Base-by-base conservation (phyloP, 2,113 vertebrate species). In the Austrofundulus limnaeus region DNA sequence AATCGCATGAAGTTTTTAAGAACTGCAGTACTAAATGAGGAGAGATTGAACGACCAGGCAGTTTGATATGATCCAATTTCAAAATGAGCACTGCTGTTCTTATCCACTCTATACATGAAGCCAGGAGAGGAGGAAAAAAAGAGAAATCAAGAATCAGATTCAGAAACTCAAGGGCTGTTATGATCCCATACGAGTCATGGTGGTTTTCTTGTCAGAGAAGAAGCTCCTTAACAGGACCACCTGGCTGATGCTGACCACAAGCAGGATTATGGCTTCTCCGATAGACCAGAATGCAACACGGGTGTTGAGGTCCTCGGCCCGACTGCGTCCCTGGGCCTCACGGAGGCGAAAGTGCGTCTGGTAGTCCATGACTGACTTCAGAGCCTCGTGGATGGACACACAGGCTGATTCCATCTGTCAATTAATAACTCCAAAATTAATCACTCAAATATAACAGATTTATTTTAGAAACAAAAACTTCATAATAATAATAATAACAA, bases 401-500 rank as follows among this genome's bases (percentile, higher is more conserved):
- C 97, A 99, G 0, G 97, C 95, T 17, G 97, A 99, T 77, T 99
- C 97, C 96, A 99, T 97, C 97, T 99, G 84, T 23, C n/a, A n/a
- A n/a, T n/a, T n/a, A n/a, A n/a, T n/a, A n/a, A n/a, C n/a, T n/a
- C n/a, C n/a, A n/a, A n/a, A n/a, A n/a, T n/a, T n/a, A n/a, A n/a
- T n/a, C n/a, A n/a, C n/a, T 49, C 11, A 5, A 49, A 49, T 25
- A 10, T 3, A 24, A 16, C 53, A 28, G 43, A 41, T 20, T 23
- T n/a, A n/a, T n/a, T n/a, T n/a, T n/a, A n/a, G n/a, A n/a, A n/a
- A n/a, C n/a, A n/a, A n/a, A n/a, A n/a, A n/a, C n/a, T n/a, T n/a
- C n/a, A n/a, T n/a, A n/a, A n/a, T n/a, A n/a, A n/a, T n/a, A n/a
- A n/a, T n/a, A n/a, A n/a, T n/a, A n/a, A n/a, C n/a, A n/a, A n/a